Percentiles rank a stretch among this genome's conserved stretches.
phyloP scores from a whole-genome alignment of 2,888 invertebrate species.

The Idaea aversata region DNA sequence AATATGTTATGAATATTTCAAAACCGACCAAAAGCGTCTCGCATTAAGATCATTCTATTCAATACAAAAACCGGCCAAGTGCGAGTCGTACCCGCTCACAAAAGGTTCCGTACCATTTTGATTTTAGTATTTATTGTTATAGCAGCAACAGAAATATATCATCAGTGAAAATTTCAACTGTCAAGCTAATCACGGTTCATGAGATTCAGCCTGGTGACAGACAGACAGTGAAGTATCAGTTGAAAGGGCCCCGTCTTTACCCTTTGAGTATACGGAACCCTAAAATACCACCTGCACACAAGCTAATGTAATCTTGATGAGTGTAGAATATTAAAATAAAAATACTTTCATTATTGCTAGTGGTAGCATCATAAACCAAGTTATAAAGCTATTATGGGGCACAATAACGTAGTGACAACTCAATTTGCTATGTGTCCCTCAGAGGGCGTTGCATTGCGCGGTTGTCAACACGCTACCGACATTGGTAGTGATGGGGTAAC shows the following conservation, averaged over 20 bases:
- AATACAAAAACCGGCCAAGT: neutral
- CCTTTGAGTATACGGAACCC: too few species aligned
- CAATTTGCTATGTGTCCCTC: constrained; percentile 42
- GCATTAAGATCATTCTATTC: neutral
- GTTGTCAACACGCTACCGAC: constrained; percentile 29
- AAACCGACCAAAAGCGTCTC: neutral
- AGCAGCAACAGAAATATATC: too few species aligned
- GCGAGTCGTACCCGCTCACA: too few species aligned
- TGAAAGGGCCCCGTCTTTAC: too few species aligned
- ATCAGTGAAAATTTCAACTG: too few species aligned
- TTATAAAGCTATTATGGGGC: constrained; percentile 38
- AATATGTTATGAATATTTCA: neutral
- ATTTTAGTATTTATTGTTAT: too few species aligned
- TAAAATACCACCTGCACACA: neutral
- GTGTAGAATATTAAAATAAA: constrained; percentile 15
- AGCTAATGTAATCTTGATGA: constrained; percentile 12
- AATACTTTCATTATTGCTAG: constrained; percentile 16
- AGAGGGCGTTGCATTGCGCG: constrained; percentile 27
- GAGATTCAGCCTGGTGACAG: too few species aligned
- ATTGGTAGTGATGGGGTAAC: constrained; percentile 15
- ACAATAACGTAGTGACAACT: constrained; percentile 47
- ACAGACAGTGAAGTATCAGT: too few species aligned
- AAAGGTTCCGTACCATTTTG: too few species aligned
- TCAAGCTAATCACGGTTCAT: too few species aligned
- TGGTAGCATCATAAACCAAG: constrained; percentile 22